Base-by-base conservation (phyloP, 2,113 vertebrate species). In the Chauna torquata region DNA sequence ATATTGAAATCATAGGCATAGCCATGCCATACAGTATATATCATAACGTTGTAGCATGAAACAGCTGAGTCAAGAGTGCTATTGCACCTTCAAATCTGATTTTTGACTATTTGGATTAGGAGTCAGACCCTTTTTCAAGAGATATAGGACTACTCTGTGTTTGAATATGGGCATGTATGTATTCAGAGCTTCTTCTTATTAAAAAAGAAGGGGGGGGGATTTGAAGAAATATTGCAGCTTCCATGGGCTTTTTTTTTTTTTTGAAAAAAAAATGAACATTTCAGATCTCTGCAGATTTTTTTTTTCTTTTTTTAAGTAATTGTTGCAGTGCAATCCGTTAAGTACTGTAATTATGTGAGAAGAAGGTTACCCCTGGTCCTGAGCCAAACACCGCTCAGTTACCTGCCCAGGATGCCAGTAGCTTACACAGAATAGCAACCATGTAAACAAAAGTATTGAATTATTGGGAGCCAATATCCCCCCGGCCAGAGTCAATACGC, bases 31-130 rank as follows among this genome's bases (percentile, higher is more conserved):
- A 79, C 27, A 76, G 64, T 4, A 61, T 30, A 12, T n/a, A 84
- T 64, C 64, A 32, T 8, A 68, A 77, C 16, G 38, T 82, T 79
- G 71, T 82, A 90, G 62, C 70, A 77, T 8, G 22, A 91, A 64
- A 70, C 66, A 45, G 49, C 44, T 88, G 84, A 96, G 70, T 79
- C 90, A 80, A 80, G 78, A 45, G 49, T 32, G 57, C 62, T 45
- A 20, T 82, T 95, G 61, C 8, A 77, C 72, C 65, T 85, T 79
- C 79, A 58, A 65, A 88, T 62, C 40, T 80, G 80, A 79, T 91
- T 95, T 91, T 69, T 34, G 16, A 59, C 94, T 95, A 27, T 94
- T 94, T 91, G 58, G 62, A 55, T 85, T 69, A 87, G 62, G 80
- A 92, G 36, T 65, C 76, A 75, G n/a, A 83, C 47, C 5, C 7